These are phyloP conservation scores for Dermatemys mawii DNA, from an alignment of 2,113 vertebrate species.

Conservation along the genomic window DNA sequence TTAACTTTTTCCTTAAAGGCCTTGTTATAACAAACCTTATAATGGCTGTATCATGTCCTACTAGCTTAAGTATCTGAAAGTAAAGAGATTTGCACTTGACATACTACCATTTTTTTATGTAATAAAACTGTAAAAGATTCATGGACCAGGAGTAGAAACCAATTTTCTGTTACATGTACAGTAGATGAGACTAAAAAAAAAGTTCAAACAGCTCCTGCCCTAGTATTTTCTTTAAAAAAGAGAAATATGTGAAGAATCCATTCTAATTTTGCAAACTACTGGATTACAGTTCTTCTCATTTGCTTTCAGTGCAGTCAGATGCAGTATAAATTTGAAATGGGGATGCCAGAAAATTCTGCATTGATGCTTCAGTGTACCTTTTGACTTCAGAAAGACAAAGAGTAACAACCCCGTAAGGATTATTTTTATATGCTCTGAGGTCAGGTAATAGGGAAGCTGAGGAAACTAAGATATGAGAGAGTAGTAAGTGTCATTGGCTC, in stretches of 20 bases:
- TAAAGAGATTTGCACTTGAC: constrained; percentile 52
- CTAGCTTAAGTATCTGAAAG: constrained; percentile 17
- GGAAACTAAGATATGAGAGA: constrained; percentile 42
- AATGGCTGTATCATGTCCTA: not conserved
- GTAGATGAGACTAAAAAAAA: constrained; percentile 47
- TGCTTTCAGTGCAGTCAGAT: constrained; percentile 25
- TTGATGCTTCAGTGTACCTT: constrained; percentile 23
- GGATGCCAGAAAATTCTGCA: constrained; percentile 25
- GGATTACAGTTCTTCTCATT: not conserved
- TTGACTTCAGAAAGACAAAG: constrained; percentile 32
- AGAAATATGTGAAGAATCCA: not conserved
- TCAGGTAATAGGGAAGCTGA: constrained; percentile 43
- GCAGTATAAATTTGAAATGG: constrained; percentile 52
- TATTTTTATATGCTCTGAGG: constrained; percentile 5
- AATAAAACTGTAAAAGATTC: constrained; percentile 34
- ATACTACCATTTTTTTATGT: constrained; percentile 44
- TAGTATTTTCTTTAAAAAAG: not conserved
- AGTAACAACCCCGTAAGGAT: constrained; percentile 53
- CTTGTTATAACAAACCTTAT: not conserved
- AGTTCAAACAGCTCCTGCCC: constrained; percentile 6
- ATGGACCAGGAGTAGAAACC: constrained; percentile 23
- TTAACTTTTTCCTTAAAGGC: constrained; percentile 28
- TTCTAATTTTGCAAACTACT: constrained; percentile 38
- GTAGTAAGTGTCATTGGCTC: not conserved
- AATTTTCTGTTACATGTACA: constrained; percentile 47